phyloP scores from a whole-genome alignment of 1,140 invertebrate species.

The Ridgeia piscesae region DNA sequence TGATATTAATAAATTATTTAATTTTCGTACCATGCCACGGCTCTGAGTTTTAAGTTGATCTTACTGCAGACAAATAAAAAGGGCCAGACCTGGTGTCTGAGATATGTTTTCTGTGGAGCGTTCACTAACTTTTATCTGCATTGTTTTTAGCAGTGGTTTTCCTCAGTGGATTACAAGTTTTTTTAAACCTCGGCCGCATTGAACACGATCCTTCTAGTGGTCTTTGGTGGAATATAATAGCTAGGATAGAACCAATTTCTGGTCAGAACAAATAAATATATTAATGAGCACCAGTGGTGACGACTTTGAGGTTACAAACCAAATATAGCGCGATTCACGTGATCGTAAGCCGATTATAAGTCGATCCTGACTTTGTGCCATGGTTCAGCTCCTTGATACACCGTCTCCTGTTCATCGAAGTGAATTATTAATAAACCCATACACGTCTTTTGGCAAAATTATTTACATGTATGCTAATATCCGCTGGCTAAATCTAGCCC shows the following conservation, averaged over 20 bases:
- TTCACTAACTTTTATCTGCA: neutral
- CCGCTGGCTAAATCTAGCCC: neutral
- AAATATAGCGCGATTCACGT: neutral
- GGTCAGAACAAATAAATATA: neutral
- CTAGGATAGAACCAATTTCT: neutral
- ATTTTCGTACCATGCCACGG: too few relatives aligned
- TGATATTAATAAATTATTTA: too few relatives aligned
- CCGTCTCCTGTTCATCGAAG: neutral
- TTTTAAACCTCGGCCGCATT: neutral
- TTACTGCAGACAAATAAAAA: too few relatives aligned
- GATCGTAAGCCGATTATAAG: neutral
- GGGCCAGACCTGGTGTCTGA: neutral
- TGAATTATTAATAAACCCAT: neutral
- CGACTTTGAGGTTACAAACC: neutral
- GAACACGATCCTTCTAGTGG: neutral
- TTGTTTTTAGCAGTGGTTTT: neutral
- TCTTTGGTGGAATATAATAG: neutral
- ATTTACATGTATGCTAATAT: neutral
- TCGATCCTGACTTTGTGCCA: neutral
- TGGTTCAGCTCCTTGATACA: neutral
- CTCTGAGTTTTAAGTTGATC: too few relatives aligned
- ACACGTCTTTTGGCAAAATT: slow-evolving; percentile 5
- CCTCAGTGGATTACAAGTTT: neutral
- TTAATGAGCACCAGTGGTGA: neutral
- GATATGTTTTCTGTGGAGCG: neutral